phyloP scores from a whole-genome alignment of 2,113 vertebrate genomes.

The Spea multiplicata region DNA sequence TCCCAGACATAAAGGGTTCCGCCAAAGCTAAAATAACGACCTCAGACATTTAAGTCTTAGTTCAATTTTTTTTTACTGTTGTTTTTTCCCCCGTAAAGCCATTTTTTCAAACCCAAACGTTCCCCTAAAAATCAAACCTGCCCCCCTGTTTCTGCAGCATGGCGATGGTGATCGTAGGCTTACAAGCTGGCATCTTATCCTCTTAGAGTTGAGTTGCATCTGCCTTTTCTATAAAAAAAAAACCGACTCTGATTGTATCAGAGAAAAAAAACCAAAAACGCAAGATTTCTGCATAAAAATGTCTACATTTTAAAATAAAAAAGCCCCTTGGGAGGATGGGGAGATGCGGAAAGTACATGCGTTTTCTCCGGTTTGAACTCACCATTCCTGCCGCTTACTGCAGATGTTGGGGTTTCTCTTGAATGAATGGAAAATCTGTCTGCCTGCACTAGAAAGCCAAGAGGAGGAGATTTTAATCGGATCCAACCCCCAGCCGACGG shows the following conservation, averaged over 20 bases:
- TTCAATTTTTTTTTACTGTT: slow-evolving; percentile 13
- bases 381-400: slow-evolving; percentile 55
- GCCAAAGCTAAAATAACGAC: not conserved
- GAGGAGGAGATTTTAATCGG: slow-evolving; percentile 46
- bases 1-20: slow-evolving; percentile 18
- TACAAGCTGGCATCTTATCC: too few species aligned
- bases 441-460: slow-evolving; percentile 54
- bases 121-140: too few species aligned
- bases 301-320: too few species aligned
- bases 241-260: too few species aligned
- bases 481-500: slow-evolving; percentile 54
- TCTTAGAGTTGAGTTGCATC: too few species aligned
- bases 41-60: slow-evolving; percentile 15
- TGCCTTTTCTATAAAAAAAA: too few species aligned
- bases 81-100: too few species aligned
- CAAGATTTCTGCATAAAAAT: too few species aligned
- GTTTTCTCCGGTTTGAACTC: slow-evolving; percentile 46
- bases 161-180: too few species aligned
- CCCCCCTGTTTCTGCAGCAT: too few species aligned
- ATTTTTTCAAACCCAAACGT: too few species aligned
- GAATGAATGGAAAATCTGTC: slow-evolving; percentile 54
- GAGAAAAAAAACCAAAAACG: too few species aligned
- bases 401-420: slow-evolving; percentile 61
- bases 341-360: not conserved
- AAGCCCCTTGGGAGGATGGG: not conserved